Base-by-base conservation (phyloP, 2,888 invertebrate genomes). In the Auanema freiburgensis region DNA sequence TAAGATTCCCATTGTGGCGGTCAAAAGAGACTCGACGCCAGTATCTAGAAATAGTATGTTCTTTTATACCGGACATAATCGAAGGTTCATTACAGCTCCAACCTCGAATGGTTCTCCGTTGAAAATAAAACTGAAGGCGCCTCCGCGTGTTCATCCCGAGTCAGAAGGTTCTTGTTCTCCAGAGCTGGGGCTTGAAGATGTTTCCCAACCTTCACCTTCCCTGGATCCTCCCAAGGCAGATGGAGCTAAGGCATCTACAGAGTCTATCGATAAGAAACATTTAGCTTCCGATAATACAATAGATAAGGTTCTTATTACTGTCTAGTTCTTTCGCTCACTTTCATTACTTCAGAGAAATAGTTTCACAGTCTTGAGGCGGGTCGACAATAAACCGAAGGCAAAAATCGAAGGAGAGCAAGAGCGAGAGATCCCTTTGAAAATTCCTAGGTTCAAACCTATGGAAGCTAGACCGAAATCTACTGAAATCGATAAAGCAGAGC, bases 81-180 rank as follows among this genome's bases (percentile, higher is more conserved):
- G n/a, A n/a, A n/a, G n/a, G n/a, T 33, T 33, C 8, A 5, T 16
- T 42, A 5, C 51, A 23, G 33, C 5, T 18, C 14, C 61, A 24
- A 12, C 50, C 8, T 23, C 42, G n/a, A 59, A 49, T 10, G 49
- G 25, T 10, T 23, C 52, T 33, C 40, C 40, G 1, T 51, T 33
- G 8, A 33, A 33, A 33, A 33, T 33, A 33, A 33, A 33, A 33
- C 33, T 33, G 4, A 33, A 33, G 33, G 4, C 33, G 8, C 33
- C 33, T 5, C 33, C 33, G 8, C 33, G 33, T 8, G 33, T 8
- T 33, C 16, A 16, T 6, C 16, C 52, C 21, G 67, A 67, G 24
- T 64, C 67, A 16, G 67, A 67, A 21, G 67, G 67, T n/a, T 67
- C 67, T n/a, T 57, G 41, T 14, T 67, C 67, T 6, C 67, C 67